phyloP scores from a whole-genome alignment of 1,140 invertebrate genomes.

The Dreissena polymorpha region DNA sequence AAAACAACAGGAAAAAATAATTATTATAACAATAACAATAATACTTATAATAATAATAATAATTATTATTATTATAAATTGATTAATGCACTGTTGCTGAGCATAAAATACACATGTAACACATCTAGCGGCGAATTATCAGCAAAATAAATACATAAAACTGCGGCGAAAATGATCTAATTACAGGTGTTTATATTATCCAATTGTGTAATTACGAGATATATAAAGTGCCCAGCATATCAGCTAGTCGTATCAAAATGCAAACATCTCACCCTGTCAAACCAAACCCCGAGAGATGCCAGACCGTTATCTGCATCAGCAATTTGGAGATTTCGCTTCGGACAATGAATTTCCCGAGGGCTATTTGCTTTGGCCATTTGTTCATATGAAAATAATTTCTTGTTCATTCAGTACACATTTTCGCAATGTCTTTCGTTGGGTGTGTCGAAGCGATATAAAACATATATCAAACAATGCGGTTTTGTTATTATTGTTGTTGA shows the following conservation, averaged over 20 bases:
- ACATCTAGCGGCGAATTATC: no score
- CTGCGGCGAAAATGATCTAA: background rate
- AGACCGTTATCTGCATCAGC: slow-evolving; percentile 32
- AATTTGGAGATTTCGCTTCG: slow-evolving; percentile 23
- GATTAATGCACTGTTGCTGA: background rate
- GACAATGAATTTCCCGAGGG: slow-evolving; percentile 17
- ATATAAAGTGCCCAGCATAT: background rate
- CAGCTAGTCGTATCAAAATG: slow-evolving; percentile 10
- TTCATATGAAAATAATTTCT: slow-evolving; percentile 35
- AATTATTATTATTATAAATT: background rate
- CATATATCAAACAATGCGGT: no score
- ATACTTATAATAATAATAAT: slow-evolving; percentile 4
- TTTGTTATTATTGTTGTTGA: no score
- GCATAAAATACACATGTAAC: no score
- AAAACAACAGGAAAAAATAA: background rate
- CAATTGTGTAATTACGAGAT: background rate
- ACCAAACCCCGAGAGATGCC: slow-evolving; percentile 22
- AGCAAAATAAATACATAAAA: background rate
- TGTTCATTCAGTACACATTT: background rate
- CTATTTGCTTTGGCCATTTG: slow-evolving; percentile 33
- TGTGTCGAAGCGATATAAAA: no score
- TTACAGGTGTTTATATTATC: background rate
- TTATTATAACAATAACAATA: background rate
- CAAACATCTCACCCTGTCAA: slow-evolving; percentile 30
- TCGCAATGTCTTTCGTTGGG: no score